Conservation (phyloP, 2,113 vertebrate genomes). For the Scomber scombrus region DNA sequence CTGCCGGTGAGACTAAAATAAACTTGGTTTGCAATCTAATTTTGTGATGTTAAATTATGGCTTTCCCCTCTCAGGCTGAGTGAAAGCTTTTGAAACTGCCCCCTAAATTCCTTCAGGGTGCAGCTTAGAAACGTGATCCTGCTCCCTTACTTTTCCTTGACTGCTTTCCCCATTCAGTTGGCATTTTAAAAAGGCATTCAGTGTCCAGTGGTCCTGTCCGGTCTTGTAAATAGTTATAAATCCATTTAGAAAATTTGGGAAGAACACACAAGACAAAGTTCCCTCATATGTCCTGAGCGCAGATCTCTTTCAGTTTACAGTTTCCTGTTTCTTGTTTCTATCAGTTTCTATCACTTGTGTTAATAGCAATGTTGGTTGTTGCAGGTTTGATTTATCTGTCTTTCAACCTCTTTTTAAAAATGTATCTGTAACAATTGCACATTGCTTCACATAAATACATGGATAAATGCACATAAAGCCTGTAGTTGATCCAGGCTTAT, state of each 20-base stretch:
- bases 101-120: not conserved
- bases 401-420: not conserved
- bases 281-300: not conserved
- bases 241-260: not conserved
- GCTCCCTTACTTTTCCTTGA: not conserved
- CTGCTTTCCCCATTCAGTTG: not conserved
- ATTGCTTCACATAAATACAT: too few relatives aligned
- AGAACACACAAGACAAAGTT: not conserved
- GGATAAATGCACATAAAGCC: too few relatives aligned
- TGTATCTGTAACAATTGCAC: too few relatives aligned
- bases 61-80: not conserved
- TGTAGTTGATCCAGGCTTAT: not conserved
- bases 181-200: not conserved
- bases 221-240: not conserved
- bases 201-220: not conserved
- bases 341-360: not conserved
- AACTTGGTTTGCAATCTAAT: not conserved
- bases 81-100: not conserved
- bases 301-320: not conserved
- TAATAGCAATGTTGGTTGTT: not conserved
- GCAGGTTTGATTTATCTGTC: not conserved
- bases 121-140: not conserved
- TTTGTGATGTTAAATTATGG: not conserved
- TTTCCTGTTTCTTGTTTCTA: not conserved
- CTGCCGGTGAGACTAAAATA: slow-evolving; percentile 85